A percentile compares a stretch with the other conserved stretches of the same genome.
phyloP scores from a whole-genome alignment of 2,113 vertebrate species.

The Gasterosteus aculeatus region DNA sequence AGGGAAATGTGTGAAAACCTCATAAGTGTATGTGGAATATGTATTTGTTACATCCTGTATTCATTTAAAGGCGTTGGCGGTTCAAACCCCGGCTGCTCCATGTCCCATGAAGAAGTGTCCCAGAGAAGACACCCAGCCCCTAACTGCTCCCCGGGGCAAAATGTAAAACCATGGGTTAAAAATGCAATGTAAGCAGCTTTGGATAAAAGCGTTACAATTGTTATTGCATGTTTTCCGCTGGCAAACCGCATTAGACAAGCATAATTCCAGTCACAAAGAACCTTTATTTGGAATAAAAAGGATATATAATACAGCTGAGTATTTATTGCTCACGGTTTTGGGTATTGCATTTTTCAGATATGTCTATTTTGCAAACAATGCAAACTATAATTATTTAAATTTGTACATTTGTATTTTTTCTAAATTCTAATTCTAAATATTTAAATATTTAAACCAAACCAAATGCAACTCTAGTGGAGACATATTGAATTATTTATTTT shows the following conservation, averaged over 20 bases:
- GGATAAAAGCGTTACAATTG: too few species aligned
- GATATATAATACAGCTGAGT: background rate
- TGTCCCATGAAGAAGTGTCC: too few species aligned
- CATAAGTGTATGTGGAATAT: too few species aligned
- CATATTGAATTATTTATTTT: background rate
- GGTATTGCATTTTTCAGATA: background rate
- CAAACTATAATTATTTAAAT: background rate
- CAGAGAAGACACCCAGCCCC: too few species aligned
- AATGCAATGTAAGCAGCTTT: too few species aligned
- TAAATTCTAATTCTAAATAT: background rate
- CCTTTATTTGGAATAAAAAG: background rate
- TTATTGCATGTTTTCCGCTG: background rate
- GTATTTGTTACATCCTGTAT: background rate
- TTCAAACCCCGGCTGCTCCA: too few species aligned
- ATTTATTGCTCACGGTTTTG: background rate
- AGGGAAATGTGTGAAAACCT: background rate
- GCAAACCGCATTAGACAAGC: background rate
- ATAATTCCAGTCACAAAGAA: background rate
- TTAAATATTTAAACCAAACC: background rate
- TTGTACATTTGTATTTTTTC: background rate
- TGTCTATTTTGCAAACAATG: background rate
- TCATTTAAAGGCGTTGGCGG: background rate
- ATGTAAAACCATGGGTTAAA: too few species aligned
- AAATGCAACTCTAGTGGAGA: background rate
- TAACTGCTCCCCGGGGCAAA: too few species aligned